These are phyloP conservation scores for Camponotus fellah DNA, from an alignment of 2,888 invertebrate species.

Conservation along the genomic window DNA sequence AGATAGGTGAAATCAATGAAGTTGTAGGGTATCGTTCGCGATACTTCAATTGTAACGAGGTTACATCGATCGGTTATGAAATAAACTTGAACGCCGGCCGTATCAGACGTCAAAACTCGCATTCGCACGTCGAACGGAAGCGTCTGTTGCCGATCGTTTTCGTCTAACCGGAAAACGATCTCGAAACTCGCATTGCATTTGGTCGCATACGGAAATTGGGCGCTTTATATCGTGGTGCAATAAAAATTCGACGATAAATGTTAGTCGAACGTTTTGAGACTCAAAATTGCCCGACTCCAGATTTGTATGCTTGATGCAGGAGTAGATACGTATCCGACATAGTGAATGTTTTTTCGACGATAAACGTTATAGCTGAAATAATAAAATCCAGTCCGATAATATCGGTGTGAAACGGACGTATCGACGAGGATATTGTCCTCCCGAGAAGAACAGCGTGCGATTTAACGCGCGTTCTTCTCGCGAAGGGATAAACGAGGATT, in stretches of 20 bases:
- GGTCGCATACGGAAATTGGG: conserved; percentile 25
- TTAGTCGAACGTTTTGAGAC: conserved; percentile 14
- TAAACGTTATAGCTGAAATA: conserved; percentile 66
- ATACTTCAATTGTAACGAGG: conserved; percentile 20
- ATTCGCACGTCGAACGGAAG: background rate
- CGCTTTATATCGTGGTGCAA: conserved; percentile 31
- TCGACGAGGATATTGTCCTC: conserved; percentile 36
- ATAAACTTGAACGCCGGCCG: background rate
- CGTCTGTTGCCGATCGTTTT: conserved; percentile 6
- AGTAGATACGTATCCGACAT: conserved; percentile 15
- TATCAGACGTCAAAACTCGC: background rate
- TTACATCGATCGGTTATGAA: conserved; percentile 10
- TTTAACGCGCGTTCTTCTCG: conserved; percentile 29
- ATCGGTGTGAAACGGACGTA: conserved; percentile 14
- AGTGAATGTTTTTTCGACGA: conserved; percentile 41
- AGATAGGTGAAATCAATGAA: background rate
- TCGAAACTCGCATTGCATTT: conserved; percentile 40
- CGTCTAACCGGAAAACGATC: conserved; percentile 15
- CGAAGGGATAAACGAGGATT: conserved; percentile 36
- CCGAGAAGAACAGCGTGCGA: conserved; percentile 38
- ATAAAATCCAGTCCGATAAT: conserved; percentile 56
- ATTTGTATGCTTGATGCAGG: conserved; percentile 16
- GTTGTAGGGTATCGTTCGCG: background rate
- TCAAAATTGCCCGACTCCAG: background rate
- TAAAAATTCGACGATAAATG: conserved; percentile 66